phyloP scores from a whole-genome alignment of 2,113 vertebrate genomes.

The Pelmatolapia mariae region DNA sequence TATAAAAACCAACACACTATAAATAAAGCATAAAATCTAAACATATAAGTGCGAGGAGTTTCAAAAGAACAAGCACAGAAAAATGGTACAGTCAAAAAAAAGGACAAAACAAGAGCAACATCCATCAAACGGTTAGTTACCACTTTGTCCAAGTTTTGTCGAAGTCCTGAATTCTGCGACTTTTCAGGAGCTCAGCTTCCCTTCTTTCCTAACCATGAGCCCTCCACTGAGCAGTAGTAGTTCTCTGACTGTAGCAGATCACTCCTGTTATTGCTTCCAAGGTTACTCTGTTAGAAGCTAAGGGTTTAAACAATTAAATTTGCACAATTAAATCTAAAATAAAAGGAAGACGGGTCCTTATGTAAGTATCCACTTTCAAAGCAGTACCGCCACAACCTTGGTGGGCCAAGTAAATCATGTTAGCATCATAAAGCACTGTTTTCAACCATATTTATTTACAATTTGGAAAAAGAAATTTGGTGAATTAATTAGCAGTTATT shows the following conservation, averaged over 20 bases:
- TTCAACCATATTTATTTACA: background rate
- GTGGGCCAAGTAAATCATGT: background rate
- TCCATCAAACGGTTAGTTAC: background rate
- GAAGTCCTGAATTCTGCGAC: background rate
- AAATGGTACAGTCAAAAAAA: background rate
- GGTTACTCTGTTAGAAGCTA: background rate
- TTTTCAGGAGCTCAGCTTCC: background rate
- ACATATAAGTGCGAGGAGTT: background rate
- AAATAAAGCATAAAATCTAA: background rate
- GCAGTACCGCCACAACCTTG: background rate
- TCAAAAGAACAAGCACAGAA: background rate
- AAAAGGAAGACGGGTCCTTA: background rate
- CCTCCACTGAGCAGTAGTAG: background rate
- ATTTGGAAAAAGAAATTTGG: background rate
- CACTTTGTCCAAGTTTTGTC: background rate
- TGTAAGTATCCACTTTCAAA: background rate
- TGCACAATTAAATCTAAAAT: background rate
- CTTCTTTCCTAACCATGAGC: background rate
- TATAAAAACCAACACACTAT: background rate
- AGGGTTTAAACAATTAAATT: background rate
- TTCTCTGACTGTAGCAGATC: background rate
- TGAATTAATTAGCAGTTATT: background rate
- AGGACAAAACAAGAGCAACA: background rate
- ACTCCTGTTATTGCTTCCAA: background rate
- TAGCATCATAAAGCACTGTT: background rate